phyloP scores from a whole-genome alignment of 2,113 vertebrate species.

The Petaurus breviceps region DNA sequence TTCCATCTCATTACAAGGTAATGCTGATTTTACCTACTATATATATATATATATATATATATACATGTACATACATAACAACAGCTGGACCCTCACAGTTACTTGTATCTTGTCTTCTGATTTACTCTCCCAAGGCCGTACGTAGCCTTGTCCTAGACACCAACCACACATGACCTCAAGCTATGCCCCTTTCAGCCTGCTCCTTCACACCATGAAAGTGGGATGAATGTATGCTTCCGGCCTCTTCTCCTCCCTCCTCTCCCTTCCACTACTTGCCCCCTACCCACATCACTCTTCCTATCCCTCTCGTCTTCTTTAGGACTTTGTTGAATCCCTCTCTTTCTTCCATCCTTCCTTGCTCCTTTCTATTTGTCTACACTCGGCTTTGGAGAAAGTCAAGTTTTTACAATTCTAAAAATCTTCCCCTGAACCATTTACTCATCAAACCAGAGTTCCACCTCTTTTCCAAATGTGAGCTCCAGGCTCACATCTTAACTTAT shows the following conservation, averaged over 20 bases:
- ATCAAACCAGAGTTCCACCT: too few relatives aligned
- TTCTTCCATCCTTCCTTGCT: neutral
- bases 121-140: neutral
- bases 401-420: neutral
- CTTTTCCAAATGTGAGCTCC: too few relatives aligned
- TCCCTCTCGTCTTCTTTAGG: neutral
- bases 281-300: neutral
- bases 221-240: neutral
- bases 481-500: neutral
- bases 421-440: too few relatives aligned
- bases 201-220: neutral
- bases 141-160: neutral
- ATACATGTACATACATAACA: too few relatives aligned
- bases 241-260: neutral
- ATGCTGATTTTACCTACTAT: neutral
- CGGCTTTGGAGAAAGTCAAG: neutral
- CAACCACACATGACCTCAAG: neutral
- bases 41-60: too few relatives aligned
- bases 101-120: neutral
- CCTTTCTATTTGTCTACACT: neutral
- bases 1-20: neutral
- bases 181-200: too few relatives aligned
- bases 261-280: neutral
- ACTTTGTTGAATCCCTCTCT: neutral
- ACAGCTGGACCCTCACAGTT: neutral